Evolutionary conservation across 2,888 invertebrate genomes (phyloP).

Genomic region (Standfussiana lucernea): DNA sequence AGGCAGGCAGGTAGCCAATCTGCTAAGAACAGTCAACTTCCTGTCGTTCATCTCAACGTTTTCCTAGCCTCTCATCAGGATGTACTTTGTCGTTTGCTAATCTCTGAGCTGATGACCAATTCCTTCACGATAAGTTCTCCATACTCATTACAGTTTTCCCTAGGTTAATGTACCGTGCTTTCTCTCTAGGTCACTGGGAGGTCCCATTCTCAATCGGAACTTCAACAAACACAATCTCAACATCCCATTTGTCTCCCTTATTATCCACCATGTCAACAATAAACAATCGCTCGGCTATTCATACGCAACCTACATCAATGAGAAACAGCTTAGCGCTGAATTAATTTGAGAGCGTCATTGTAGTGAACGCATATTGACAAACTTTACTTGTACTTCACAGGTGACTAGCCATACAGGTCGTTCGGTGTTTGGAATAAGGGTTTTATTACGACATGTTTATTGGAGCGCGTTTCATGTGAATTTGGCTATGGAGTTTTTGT

Average conservation of each 20-base stretch:
- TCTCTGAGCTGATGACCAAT: constrained; percentile 20
- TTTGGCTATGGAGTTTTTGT: constrained; percentile 54
- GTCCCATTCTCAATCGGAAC: background rate
- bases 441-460: constrained; percentile 73
- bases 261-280: constrained; percentile 13
- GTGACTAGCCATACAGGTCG: constrained; percentile 72
- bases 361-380: constrained; percentile 62
- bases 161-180: constrained; percentile 2
- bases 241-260: constrained; percentile 18
- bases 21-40: constrained; percentile 29
- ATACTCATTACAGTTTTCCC: constrained; percentile 12
- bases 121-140: constrained; percentile 16
- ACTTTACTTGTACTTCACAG: constrained; percentile 66
- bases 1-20: constrained; percentile 31
- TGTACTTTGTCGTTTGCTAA: constrained; percentile 46
- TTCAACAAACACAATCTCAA: background rate
- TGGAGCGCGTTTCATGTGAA: constrained; percentile 70
- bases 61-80: constrained; percentile 30
- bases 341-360: constrained; percentile 54
- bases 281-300: constrained; percentile 32
- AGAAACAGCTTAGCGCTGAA: constrained; percentile 47
- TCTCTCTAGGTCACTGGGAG: constrained; percentile 32
- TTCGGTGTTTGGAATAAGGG: constrained; percentile 70
- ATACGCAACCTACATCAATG: constrained; percentile 53
- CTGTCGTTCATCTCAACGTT: constrained; percentile 18